Evolutionary conservation across 2,797 vertebrate species (phyloP).

Genomic region (Lithobates sylvaticus): DNA sequence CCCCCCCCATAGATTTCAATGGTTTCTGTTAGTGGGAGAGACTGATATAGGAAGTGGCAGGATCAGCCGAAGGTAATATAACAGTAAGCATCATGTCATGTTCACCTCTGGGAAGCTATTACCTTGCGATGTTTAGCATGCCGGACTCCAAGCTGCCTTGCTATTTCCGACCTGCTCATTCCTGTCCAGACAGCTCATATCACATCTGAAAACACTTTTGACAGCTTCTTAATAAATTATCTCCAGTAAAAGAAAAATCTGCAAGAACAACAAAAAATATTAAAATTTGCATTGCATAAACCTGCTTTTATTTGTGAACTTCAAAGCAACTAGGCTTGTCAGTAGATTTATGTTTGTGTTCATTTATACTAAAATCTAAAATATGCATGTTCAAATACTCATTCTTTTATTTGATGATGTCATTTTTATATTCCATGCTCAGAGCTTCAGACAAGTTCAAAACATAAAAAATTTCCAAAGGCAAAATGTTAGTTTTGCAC

Average conservation of each 20-base stretch:
- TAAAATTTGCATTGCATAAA: constrained; percentile 35
- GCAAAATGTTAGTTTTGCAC: background rate
- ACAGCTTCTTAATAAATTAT: constrained; percentile 47
- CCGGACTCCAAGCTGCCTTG: constrained; percentile 21
- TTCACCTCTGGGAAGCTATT: constrained; percentile 51
- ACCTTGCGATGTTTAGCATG: constrained; percentile 28
- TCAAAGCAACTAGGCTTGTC: constrained; percentile 22
- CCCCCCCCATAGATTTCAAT: background rate
- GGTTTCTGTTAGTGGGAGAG: constrained; percentile 14
- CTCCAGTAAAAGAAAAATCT: constrained; percentile 35
- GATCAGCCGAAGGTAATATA: constrained; percentile 41
- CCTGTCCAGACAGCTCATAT: constrained; percentile 58
- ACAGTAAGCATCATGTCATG: constrained; percentile 41
- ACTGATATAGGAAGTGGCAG: constrained; percentile 46
- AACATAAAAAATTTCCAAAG: background rate
- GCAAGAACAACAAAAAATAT: constrained; percentile 49
- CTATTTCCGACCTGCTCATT: constrained; percentile 49
- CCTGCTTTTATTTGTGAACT: constrained; percentile 13
- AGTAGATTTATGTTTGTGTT: constrained; percentile 24
- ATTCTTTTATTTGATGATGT: background rate
- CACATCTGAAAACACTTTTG: constrained; percentile 27
- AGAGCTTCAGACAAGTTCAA: background rate
- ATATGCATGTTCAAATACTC: constrained; percentile 2
- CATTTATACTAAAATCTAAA: background rate
- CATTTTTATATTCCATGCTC: background rate